phyloP scores from a whole-genome alignment of 1,140 invertebrate species.

The Drosophila mauritiana region DNA sequence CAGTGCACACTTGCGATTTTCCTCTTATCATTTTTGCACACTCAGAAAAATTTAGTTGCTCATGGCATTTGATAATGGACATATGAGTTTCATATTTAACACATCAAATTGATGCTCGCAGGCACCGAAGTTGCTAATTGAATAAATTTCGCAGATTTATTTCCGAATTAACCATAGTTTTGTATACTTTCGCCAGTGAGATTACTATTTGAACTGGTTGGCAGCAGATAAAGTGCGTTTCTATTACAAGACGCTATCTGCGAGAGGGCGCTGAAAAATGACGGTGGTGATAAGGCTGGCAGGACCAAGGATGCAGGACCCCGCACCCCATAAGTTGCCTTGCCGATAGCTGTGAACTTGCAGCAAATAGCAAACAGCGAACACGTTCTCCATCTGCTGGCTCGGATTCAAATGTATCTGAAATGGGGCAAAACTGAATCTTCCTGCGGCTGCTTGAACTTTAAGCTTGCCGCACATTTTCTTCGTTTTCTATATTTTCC shows the following conservation, averaged over 20 bases:
- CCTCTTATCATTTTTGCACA: neutral
- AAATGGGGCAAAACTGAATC: slow-evolving; percentile 18
- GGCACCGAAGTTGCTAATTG: too few relatives aligned
- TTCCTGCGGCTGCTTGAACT: slow-evolving; percentile 30
- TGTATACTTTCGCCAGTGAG: neutral
- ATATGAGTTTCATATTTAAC: too few relatives aligned
- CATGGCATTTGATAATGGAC: too few relatives aligned
- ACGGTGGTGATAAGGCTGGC: slow-evolving; percentile 30
- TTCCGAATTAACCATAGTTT: neutral
- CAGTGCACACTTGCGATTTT: slow-evolving; percentile 6
- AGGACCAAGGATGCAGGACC: slow-evolving; percentile 7
- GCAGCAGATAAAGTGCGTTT: slow-evolving; percentile 49
- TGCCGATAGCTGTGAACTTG: slow-evolving; percentile 29
- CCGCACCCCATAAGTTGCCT: slow-evolving; percentile 12
- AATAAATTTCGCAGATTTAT: neutral
- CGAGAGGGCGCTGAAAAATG: slow-evolving; percentile 37
- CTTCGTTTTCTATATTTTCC: slow-evolving; percentile 8
- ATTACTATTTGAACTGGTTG: slow-evolving; percentile 33
- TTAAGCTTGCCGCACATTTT: slow-evolving; percentile 18
- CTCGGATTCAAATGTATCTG: slow-evolving; percentile 41
- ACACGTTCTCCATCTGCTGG: slow-evolving; percentile 43
- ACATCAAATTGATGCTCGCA: too few relatives aligned
- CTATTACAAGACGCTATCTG: slow-evolving; percentile 46
- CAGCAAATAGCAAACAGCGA: slow-evolving; percentile 17
- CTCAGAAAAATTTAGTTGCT: neutral